These are phyloP conservation scores for Eupelmus urozonus DNA, from an alignment of 2,888 invertebrate species.

Conservation along the genomic window DNA sequence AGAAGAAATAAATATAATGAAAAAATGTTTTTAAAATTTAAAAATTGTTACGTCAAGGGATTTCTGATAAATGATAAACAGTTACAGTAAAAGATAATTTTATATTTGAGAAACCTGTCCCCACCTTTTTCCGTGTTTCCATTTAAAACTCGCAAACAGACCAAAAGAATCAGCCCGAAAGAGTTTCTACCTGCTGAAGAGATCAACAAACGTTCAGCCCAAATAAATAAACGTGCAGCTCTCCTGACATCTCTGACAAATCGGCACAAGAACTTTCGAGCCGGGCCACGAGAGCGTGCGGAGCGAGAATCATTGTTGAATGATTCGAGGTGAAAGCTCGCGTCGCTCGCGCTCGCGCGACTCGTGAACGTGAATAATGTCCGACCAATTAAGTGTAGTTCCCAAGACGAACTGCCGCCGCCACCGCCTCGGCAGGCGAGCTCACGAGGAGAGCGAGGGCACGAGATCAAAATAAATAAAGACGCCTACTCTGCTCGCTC, in stretches of 20 bases:
- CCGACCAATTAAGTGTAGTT: conserved; percentile 47
- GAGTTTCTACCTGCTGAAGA: too few species aligned
- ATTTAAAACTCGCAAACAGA: too few species aligned
- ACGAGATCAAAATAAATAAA: conserved; percentile 54
- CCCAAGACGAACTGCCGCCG: conserved; percentile 23
- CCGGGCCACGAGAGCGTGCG: not conserved
- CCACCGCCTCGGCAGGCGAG: too few species aligned
- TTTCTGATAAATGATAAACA: too few species aligned
- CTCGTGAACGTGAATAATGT: conserved; percentile 53
- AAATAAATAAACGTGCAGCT: conserved; percentile 2
- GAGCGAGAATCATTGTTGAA: conserved; percentile 6
- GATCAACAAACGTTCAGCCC: too few species aligned
- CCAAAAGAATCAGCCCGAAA: too few species aligned
- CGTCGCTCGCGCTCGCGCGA: conserved; percentile 1
- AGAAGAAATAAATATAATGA: too few species aligned
- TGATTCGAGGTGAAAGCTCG: conserved; percentile 43
- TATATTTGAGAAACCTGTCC: too few species aligned
- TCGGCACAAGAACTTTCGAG: conserved; percentile 9
- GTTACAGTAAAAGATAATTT: too few species aligned
- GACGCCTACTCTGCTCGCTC: not conserved
- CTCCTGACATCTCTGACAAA: conserved; percentile 29
- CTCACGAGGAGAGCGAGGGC: not conserved
- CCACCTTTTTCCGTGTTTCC: too few species aligned
- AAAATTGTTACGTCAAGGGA: too few species aligned
- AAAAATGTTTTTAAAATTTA: too few species aligned